phyloP scores from a whole-genome alignment of 2,113 vertebrate genomes.

The Tinamus guttatus region DNA sequence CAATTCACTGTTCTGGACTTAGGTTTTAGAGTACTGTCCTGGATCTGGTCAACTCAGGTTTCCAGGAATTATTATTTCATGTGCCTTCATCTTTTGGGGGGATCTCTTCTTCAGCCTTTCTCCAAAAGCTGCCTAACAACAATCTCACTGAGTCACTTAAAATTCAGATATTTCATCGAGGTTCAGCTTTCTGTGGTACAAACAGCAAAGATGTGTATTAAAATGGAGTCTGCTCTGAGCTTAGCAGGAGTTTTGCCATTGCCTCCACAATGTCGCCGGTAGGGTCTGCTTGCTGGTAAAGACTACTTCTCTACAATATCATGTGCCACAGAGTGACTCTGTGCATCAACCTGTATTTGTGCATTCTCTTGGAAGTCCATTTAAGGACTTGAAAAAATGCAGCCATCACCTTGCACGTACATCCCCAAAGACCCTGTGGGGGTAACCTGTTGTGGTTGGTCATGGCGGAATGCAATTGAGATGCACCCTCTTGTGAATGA shows the following conservation, averaged over 20 bases:
- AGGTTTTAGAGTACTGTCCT: neutral
- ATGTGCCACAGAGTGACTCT: conserved; percentile 30
- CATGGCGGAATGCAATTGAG: fast-evolving
- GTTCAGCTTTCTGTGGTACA: neutral
- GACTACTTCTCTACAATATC: neutral
- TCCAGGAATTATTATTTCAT: neutral
- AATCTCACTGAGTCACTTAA: neutral
- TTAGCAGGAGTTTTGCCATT: neutral
- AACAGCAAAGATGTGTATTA: neutral
- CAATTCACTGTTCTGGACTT: neutral
- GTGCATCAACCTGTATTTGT: neutral
- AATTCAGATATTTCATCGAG: neutral
- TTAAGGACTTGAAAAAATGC: neutral
- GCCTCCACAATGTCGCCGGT: neutral
- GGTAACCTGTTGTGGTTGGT: neutral
- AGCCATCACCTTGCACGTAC: neutral
- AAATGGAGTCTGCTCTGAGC: neutral
- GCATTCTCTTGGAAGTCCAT: fast-evolving
- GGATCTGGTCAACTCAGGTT: neutral
- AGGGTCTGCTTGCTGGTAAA: neutral
- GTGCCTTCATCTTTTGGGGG: neutral
- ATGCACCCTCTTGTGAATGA: neutral
- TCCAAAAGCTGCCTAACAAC: neutral
- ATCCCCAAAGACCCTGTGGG: no score
- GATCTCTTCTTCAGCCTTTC: neutral